Percentiles rank a stretch among this genome's conserved stretches.
Conservation (phyloP, 2,888 invertebrate genomes). For the Drosophila quinaria region DNA sequence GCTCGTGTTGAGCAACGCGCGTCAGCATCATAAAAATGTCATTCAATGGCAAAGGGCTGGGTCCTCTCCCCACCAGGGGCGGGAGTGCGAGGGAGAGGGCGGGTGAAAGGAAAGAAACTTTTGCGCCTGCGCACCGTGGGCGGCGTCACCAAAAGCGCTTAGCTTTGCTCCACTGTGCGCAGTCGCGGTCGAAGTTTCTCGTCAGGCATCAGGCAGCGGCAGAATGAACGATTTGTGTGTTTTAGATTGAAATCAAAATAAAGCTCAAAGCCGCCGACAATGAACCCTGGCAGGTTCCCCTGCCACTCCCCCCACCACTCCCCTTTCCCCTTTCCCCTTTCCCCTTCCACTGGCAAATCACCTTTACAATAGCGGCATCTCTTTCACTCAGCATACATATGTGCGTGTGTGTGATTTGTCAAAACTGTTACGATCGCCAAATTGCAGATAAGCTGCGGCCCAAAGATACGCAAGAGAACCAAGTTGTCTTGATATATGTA, state of each 20-base stretch:
- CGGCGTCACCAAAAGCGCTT: constrained; percentile 16
- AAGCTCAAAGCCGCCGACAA: constrained; percentile 75
- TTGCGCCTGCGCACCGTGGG: constrained; percentile 38
- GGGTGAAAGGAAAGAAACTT: not conserved
- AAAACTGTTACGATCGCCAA: constrained; percentile 81
- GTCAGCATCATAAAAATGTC: constrained; percentile 81
- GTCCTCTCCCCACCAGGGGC: constrained; percentile 33
- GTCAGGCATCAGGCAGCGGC: constrained; percentile 52
- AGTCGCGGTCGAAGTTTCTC: constrained; percentile 40
- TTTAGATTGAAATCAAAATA: constrained; percentile 82
- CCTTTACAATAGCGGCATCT: constrained; percentile 51
- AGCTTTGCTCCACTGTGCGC: constrained; percentile 62
- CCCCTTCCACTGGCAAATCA: constrained; percentile 35
- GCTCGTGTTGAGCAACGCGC: constrained; percentile 77
- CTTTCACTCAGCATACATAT: constrained; percentile 35
- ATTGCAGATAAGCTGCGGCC: constrained; percentile 65
- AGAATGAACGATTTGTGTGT: constrained; percentile 81
- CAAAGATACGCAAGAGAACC: constrained; percentile 22
- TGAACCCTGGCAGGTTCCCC: constrained; percentile 57
- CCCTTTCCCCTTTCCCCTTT: not conserved
- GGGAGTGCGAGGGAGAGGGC: too few species aligned
- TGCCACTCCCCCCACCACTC: not conserved
- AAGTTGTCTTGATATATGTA: constrained; percentile 26
- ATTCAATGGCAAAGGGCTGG: constrained; percentile 62
- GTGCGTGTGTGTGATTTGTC: constrained; percentile 71